Conservation (phyloP, 2,797 vertebrate genomes). For the Gymnothorax javanicus region DNA sequence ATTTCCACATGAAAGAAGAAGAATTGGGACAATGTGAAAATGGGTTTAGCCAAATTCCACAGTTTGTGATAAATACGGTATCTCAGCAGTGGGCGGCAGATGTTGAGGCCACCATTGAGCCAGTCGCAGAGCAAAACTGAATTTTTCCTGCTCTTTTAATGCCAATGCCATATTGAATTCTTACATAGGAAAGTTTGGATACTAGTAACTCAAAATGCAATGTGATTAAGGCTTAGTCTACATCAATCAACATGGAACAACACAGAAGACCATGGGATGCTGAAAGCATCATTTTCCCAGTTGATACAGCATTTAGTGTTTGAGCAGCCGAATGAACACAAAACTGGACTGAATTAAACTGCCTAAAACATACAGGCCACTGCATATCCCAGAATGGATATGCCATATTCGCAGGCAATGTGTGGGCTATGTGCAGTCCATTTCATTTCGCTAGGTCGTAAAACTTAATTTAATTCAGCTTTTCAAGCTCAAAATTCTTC, state of each 20-base stretch:
- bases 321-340: neutral
- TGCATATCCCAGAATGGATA: neutral
- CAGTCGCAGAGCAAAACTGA: neutral
- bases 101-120: neutral
- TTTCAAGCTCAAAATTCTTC: neutral
- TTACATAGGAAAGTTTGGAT: neutral
- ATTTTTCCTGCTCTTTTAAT: neutral
- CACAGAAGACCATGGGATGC: neutral
- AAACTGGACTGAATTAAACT: neutral
- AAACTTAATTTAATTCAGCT: neutral
- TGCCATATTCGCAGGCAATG: neutral
- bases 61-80: neutral
- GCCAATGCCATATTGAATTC: neutral
- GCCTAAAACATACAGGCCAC: neutral
- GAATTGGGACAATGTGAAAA: no score
- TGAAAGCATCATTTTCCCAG: neutral
- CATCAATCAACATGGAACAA: neutral
- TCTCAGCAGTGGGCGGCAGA: neutral
- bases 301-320: neutral
- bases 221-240: neutral
- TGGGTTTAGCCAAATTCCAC: neutral
- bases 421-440: neutral
- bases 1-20: no score
- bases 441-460: neutral
- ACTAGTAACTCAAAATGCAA: neutral